A percentile compares a stretch with the other conserved stretches of the same genome.
Conservation (phyloP, 2,113 vertebrate species). For the Sorex araneus region DNA sequence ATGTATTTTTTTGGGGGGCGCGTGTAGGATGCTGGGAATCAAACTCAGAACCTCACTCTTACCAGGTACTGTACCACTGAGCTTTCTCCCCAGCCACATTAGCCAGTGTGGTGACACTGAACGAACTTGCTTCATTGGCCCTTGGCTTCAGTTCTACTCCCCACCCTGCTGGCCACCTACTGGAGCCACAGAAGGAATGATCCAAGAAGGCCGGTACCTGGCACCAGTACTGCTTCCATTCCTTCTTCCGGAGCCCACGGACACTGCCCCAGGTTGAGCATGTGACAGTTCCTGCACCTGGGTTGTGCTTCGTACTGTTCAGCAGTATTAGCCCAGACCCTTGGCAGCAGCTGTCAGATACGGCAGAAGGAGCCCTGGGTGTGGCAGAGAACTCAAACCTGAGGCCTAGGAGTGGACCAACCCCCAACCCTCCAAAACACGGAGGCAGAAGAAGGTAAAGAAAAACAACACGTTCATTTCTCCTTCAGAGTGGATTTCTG, state of each 20-base stretch:
- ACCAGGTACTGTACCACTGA: too few relatives aligned
- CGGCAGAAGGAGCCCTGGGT: not conserved
- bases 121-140: not conserved
- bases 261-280: not conserved
- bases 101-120: not conserved
- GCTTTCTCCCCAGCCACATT: too few relatives aligned
- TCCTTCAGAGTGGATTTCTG: not conserved
- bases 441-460: not conserved
- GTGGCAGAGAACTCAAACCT: slow-evolving; percentile 25
- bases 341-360: not conserved
- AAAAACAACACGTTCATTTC: not conserved
- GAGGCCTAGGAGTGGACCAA: not conserved
- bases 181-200: not conserved
- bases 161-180: not conserved
- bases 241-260: not conserved
- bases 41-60: too few relatives aligned
- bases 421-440: not conserved
- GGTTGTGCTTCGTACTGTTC: not conserved
- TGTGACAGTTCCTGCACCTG: not conserved
- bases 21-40: too few relatives aligned
- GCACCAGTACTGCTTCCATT: not conserved
- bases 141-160: not conserved
- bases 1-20: too few relatives aligned
- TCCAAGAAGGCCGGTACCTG: not conserved
- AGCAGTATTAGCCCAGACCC: not conserved